Percentiles rank a stretch among this genome's conserved stretches.
phyloP scores from a whole-genome alignment of 37 sponge, comb jelly and placozoan species.

The Hexactinellida sp. region DNA sequence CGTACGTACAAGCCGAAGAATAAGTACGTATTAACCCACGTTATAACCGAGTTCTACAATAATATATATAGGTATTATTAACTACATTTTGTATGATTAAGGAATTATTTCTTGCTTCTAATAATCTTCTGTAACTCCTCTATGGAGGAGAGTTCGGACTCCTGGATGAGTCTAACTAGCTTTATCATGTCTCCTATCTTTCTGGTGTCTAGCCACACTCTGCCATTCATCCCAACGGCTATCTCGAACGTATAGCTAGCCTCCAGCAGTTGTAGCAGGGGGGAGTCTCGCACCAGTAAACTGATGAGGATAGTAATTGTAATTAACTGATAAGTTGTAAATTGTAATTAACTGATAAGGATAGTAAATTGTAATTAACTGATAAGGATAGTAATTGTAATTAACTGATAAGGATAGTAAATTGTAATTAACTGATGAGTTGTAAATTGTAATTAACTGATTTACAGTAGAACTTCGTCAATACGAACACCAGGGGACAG shows the following conservation, averaged over 20 bases:
- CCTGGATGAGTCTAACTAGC: conserved; percentile 35
- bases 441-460: not conserved
- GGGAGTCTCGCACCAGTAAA: conserved; percentile 23
- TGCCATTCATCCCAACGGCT: conserved; percentile 78
- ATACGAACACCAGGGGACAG: too few relatives aligned
- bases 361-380: not conserved
- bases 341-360: not conserved
- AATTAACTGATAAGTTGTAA: too few relatives aligned
- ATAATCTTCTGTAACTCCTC: conserved; percentile 21
- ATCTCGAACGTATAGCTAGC: conserved; percentile 55
- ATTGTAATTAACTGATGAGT: too few relatives aligned
- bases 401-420: too few relatives aligned
- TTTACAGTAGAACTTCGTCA: too few relatives aligned
- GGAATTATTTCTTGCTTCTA: not conserved
- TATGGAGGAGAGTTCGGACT: conserved; percentile 32
- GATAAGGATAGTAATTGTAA: not conserved
- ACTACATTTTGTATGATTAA: too few relatives aligned
- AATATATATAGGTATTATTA: too few relatives aligned
- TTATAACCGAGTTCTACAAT: too few relatives aligned
- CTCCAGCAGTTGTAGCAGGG: conserved; percentile 29
- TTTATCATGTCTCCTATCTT: conserved; percentile 44
- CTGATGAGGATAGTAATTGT: too few relatives aligned
- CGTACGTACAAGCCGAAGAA: too few relatives aligned
- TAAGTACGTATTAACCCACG: too few relatives aligned
- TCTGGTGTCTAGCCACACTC: conserved; percentile 69